These are phyloP conservation scores for Synanthedon tipuliformis DNA, from an alignment of 2,888 invertebrate species.

Conservation along the genomic window DNA sequence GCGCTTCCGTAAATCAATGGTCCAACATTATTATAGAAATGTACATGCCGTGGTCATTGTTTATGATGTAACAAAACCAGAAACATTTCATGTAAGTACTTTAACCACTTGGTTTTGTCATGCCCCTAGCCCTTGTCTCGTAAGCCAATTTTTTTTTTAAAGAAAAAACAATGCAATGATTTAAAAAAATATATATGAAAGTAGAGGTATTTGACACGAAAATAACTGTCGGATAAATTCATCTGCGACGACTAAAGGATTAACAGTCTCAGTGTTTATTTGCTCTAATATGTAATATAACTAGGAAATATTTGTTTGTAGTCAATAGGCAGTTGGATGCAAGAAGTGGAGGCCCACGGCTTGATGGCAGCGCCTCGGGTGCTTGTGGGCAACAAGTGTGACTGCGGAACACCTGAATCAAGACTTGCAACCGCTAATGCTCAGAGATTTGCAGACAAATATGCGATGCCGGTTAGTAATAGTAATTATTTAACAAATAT, in stretches of 20 bases:
- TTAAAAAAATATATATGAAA: too few relatives aligned
- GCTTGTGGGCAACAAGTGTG: conserved; percentile 85
- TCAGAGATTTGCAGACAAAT: conserved; percentile 78
- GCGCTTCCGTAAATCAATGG: conserved; percentile 83
- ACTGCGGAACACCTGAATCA: conserved; percentile 68
- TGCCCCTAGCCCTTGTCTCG: too few relatives aligned
- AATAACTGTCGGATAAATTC: too few relatives aligned
- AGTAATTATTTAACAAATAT: too few relatives aligned
- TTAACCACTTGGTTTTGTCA: too few relatives aligned
- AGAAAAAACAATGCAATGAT: too few relatives aligned
- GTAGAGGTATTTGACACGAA: too few relatives aligned
- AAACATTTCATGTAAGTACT: conserved; percentile 72
- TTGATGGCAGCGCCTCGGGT: conserved; percentile 76
- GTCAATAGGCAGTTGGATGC: conserved; percentile 79
- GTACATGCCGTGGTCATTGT: conserved; percentile 88
- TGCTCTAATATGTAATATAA: too few relatives aligned
- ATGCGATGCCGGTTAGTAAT: conserved; percentile 76
- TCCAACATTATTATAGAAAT: conserved; percentile 85
- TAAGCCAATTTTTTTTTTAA: too few relatives aligned
- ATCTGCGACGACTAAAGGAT: too few relatives aligned
- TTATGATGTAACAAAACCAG: conserved; percentile 80
- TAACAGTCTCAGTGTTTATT: too few relatives aligned
- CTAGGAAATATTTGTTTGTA: too few relatives aligned
- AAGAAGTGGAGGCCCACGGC: conserved; percentile 78
- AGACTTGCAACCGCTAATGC: conserved; percentile 78